Percentiles rank a stretch among this genome's conserved stretches.
Evolutionary conservation across 1,140 invertebrate species (phyloP).

Genomic region (Cotesia chilonis): DNA sequence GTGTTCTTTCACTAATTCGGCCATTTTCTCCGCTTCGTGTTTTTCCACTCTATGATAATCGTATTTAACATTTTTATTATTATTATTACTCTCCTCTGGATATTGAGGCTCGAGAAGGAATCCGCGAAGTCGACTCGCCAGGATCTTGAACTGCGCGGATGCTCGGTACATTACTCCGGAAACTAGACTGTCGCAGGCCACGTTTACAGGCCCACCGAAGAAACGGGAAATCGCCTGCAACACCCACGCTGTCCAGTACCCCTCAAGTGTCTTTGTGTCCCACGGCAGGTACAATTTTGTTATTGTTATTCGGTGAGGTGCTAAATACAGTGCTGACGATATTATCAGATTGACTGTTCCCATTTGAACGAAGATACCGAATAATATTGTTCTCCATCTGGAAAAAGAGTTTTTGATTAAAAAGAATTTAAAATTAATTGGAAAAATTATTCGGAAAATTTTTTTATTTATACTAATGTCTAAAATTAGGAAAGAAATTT

Average conservation of each 20-base stretch:
- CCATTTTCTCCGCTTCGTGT: conserved; percentile 9
- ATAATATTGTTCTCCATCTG: conserved; percentile 27
- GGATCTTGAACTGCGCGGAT: conserved; percentile 22
- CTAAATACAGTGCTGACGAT: neutral
- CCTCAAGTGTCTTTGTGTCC: conserved; percentile 9
- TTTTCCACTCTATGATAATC: conserved; percentile 1
- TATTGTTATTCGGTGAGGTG: conserved; percentile 17
- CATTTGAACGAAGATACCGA: conserved; percentile 26
- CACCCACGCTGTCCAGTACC: conserved; percentile 18
- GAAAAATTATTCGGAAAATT: no score
- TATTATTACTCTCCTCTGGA: no score
- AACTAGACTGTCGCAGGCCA: conserved; percentile 23
- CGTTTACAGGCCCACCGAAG: conserved; percentile 23
- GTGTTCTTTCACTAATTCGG: conserved; percentile 16
- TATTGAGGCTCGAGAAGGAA: neutral
- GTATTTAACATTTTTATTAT: neutral
- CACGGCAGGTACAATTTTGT: conserved; percentile 23
- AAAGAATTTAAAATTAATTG: no score
- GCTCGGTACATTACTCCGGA: conserved; percentile 23
- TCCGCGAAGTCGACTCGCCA: conserved; percentile 1
- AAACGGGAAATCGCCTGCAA: conserved; percentile 12
- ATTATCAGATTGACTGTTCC: conserved; percentile 22
- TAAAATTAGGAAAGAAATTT: no score
- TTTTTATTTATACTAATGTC: no score
- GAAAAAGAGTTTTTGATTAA: neutral